Percentiles rank a stretch among this genome's conserved stretches.
These are phyloP conservation scores for Drosophila ogumai DNA, from an alignment of 1,140 invertebrate genomes.

Conservation along the genomic window DNA sequence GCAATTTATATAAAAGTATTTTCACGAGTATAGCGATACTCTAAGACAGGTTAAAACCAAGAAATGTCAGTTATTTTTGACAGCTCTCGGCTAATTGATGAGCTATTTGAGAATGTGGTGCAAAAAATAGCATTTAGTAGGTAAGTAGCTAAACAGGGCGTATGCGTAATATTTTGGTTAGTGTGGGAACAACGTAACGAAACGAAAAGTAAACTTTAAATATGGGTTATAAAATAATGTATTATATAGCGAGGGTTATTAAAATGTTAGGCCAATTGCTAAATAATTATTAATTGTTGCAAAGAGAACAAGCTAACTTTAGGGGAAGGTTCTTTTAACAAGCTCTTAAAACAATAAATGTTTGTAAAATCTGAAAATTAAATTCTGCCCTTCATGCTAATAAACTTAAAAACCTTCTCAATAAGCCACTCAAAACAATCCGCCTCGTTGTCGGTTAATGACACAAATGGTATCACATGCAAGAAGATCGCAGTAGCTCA, in stretches of 20 bases:
- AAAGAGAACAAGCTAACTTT: background rate
- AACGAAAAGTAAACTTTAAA: background rate
- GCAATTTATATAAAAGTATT: conserved; percentile 35
- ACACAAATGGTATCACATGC: conserved; percentile 33
- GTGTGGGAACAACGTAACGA: background rate
- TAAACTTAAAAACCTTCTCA: conserved; percentile 47
- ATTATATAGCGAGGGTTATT: background rate
- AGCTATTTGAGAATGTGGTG: conserved; percentile 22
- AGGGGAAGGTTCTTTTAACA: background rate
- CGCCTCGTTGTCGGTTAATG: background rate
- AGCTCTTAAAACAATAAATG: too few relatives aligned
- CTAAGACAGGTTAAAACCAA: background rate
- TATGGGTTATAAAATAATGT: background rate
- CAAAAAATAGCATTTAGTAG: conserved; percentile 28
- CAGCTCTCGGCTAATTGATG: conserved; percentile 52
- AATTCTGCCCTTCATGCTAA: conserved; percentile 34
- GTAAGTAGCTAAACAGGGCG: conserved; percentile 21
- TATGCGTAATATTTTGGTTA: conserved; percentile 25
- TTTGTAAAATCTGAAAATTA: background rate
- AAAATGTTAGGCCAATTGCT: too few relatives aligned
- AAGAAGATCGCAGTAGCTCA: conserved; percentile 27
- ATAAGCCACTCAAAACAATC: conserved; percentile 9
- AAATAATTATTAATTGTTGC: background rate
- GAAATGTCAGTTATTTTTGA: conserved; percentile 37
- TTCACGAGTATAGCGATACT: conserved; percentile 6